A percentile compares a stretch with the other conserved stretches of the same genome.
Evolutionary conservation across 2,113 vertebrate genomes (phyloP).

Genomic region (Sylvicapra grimmia): DNA sequence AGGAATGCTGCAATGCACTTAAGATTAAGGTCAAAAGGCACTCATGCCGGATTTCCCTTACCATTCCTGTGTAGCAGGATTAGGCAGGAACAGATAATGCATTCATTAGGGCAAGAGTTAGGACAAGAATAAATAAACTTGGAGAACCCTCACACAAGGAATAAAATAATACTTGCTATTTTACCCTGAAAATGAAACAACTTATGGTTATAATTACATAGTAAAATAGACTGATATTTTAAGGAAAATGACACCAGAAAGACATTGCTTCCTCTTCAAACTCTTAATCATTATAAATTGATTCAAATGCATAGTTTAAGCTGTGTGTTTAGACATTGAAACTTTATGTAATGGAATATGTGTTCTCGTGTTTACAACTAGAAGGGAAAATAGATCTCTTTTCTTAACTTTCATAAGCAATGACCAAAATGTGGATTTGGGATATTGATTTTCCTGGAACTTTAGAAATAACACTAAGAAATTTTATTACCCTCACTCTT

Average conservation of each 20-base stretch:
- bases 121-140: conserved; percentile 58
- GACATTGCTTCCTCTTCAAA: background rate
- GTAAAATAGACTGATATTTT: conserved; percentile 22
- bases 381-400: background rate
- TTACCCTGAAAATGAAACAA: conserved; percentile 41
- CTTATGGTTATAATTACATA: conserved; percentile 56
- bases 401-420: background rate
- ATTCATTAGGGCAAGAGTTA: conserved; percentile 43
- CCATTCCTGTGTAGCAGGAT: background rate
- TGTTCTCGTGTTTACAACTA: background rate
- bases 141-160: background rate
- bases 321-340: background rate
- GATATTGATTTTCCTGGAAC: background rate
- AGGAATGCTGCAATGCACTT: conserved; percentile 47
- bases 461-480: background rate
- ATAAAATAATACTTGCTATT: conserved; percentile 29
- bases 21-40: conserved; percentile 37
- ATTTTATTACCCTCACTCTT: background rate
- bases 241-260: conserved; percentile 36
- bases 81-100: conserved; percentile 46
- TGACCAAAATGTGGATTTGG: background rate
- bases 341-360: background rate
- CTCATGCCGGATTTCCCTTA: conserved; percentile 24
- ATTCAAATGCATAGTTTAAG: background rate
- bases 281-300: conserved; percentile 6